These are phyloP conservation scores for Pampus argenteus DNA, from an alignment of 2,797 vertebrate genomes.

Conservation along the genomic window DNA sequence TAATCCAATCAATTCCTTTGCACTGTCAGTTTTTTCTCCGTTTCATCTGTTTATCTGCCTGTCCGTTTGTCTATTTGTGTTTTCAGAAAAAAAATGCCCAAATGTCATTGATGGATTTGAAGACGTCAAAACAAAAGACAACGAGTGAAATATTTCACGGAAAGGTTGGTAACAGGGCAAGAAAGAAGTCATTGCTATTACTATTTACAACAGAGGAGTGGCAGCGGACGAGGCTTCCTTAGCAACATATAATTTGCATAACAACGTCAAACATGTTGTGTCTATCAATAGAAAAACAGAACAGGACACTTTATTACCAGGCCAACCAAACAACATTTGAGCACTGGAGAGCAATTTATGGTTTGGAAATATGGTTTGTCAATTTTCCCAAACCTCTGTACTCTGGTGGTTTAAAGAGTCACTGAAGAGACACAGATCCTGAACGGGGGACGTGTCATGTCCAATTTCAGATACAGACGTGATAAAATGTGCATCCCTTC, in stretches of 20 bases:
- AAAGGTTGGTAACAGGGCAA: constrained; percentile 28
- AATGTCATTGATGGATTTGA: constrained; percentile 36
- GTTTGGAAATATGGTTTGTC: constrained; percentile 40
- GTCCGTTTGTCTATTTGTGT: constrained; percentile 37
- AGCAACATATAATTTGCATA: constrained; percentile 7
- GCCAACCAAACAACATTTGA: constrained; percentile 54
- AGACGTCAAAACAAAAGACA: constrained; percentile 15
- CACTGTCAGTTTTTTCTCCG: constrained; percentile 20
- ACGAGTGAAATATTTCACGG: not conserved
- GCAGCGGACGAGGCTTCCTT: constrained; percentile 23
- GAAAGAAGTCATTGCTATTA: constrained; percentile 28
- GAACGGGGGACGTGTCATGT: constrained; percentile 56
- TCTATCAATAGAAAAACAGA: constrained; percentile 31
- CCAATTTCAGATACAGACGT: constrained; percentile 50
- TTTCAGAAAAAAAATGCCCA: constrained; percentile 26
- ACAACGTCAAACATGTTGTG: constrained; percentile 26
- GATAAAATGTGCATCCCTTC: constrained; percentile 53
- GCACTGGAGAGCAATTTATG: constrained; percentile 38
- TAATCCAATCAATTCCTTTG: constrained; percentile 12
- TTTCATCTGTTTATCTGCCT: constrained; percentile 9
- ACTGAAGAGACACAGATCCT: constrained; percentile 32
- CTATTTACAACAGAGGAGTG: constrained; percentile 22
- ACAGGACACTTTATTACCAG: constrained; percentile 39
- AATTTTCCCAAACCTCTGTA: constrained; percentile 34
- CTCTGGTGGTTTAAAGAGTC: constrained; percentile 29